These are phyloP conservation scores for Rhyzopertha dominica DNA, from an alignment of 1,140 invertebrate species.

Conservation along the genomic window DNA sequence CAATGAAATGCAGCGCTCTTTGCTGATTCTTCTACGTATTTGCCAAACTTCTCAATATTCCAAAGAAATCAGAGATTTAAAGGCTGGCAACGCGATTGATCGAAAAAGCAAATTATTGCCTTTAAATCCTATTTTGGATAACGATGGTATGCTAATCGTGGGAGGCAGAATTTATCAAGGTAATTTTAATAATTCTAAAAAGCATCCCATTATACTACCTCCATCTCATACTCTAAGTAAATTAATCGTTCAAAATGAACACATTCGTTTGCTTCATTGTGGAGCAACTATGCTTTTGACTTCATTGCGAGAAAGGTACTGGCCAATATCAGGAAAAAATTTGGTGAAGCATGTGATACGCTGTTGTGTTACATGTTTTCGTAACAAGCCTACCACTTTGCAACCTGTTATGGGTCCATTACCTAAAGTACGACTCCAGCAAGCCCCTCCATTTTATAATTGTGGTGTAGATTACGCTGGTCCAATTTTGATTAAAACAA, in stretches of 20 bases:
- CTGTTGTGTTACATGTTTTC: slow-evolving; percentile 17
- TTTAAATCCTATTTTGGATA: slow-evolving; percentile 20
- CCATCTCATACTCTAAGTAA: slow-evolving; percentile 15
- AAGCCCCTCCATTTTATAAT: slow-evolving; percentile 22
- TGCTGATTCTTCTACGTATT: slow-evolving; percentile 3
- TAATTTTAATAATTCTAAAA: slow-evolving; percentile 12
- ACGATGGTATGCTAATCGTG: slow-evolving; percentile 13
- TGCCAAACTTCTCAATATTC: slow-evolving; percentile 4
- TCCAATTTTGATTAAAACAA: slow-evolving; percentile 31
- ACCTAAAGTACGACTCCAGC: slow-evolving; percentile 15
- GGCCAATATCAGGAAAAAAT: slow-evolving; percentile 24
- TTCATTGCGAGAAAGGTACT: slow-evolving; percentile 20
- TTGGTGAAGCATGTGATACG: slow-evolving; percentile 11
- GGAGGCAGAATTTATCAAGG: slow-evolving; percentile 14
- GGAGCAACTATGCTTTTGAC: slow-evolving; percentile 22
- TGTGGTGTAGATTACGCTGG: slow-evolving; percentile 42
- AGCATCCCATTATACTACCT: slow-evolving; percentile 20
- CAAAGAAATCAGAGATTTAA: slow-evolving; percentile 5
- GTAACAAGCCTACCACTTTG: slow-evolving; percentile 7
- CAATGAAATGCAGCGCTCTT: slow-evolving; percentile 9
- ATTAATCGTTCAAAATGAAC: slow-evolving; percentile 28
- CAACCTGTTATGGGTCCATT: slow-evolving; percentile 27
- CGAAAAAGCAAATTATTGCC: slow-evolving; percentile 8
- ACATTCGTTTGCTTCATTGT: slow-evolving; percentile 32
- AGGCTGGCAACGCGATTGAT: background rate